Conservation (phyloP, 2,113 vertebrate genomes). For the Poeciliopsis occidentalis region DNA sequence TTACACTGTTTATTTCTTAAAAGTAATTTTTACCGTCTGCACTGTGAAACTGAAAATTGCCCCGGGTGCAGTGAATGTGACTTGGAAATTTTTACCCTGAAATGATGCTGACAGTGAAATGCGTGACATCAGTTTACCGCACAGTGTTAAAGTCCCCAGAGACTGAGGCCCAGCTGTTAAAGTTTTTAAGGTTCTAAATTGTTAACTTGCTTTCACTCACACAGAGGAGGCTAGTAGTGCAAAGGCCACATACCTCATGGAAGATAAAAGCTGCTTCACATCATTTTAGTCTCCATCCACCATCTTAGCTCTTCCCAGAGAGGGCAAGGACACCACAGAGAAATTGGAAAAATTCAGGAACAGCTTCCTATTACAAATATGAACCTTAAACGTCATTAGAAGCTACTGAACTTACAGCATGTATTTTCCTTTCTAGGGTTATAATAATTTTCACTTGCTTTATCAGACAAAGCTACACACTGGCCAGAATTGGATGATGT, state of each 20-base stretch:
- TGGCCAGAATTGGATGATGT: too few species aligned
- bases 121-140: neutral
- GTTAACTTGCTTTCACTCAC: constrained; percentile 5
- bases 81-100: neutral
- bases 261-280: neutral
- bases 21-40: neutral
- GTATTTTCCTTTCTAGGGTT: too few species aligned
- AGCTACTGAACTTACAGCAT: too few species aligned
- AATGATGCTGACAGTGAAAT: constrained; percentile 3
- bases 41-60: neutral
- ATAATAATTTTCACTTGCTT: too few species aligned
- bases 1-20: neutral
- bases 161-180: neutral
- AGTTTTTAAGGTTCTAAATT: neutral
- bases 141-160: neutral
- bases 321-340: neutral
- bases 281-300: too few species aligned
- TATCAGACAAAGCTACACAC: too few species aligned
- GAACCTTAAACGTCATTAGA: too few species aligned
- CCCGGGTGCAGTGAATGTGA: neutral
- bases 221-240: neutral
- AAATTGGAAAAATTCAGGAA: too few species aligned
- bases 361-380: too few species aligned
- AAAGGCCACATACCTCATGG: neutral
- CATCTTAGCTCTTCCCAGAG: neutral